A percentile compares a stretch with the other conserved stretches of the same genome.
Conservation (phyloP, 2,797 vertebrate genomes). For the Lithobates sylvaticus region DNA sequence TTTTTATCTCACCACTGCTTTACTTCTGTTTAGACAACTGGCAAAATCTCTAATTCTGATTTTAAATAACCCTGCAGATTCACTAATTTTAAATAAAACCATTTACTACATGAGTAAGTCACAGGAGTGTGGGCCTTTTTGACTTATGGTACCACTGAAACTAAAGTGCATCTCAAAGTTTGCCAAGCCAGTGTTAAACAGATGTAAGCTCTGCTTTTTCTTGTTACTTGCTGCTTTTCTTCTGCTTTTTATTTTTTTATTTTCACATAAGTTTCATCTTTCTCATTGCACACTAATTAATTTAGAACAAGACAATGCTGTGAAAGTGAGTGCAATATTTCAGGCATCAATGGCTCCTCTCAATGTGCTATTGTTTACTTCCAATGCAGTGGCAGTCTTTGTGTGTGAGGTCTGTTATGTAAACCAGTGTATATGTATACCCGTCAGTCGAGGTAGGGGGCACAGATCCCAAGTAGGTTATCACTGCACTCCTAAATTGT, state of each 20-base stretch:
- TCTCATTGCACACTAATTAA: slow-evolving; percentile 52
- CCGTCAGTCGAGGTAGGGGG: background rate
- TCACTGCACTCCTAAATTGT: too few species aligned
- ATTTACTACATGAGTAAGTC: too few species aligned
- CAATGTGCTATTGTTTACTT: background rate
- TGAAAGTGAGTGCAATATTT: slow-evolving; percentile 16
- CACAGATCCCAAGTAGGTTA: background rate
- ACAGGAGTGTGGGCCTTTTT: background rate
- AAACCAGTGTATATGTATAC: background rate
- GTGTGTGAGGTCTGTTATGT: background rate
- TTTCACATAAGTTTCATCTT: slow-evolving; percentile 21
- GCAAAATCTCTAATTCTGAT: background rate
- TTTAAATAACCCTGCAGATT: background rate
- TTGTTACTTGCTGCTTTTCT: background rate
- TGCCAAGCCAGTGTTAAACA: slow-evolving; percentile 56
- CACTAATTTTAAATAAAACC: background rate
- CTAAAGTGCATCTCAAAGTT: background rate
- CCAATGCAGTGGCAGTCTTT: background rate
- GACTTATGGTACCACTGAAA: background rate
- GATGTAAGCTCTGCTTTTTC: slow-evolving; percentile 54
- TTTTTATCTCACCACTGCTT: slow-evolving; percentile 58
- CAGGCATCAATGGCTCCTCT: slow-evolving; percentile 51
- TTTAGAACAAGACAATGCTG: slow-evolving; percentile 9
- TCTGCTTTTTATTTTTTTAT: slow-evolving; percentile 29
- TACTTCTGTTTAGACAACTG: slow-evolving; percentile 65